Conservation (phyloP, 2,113 vertebrate genomes). For the Mustela lutreola region DNA sequence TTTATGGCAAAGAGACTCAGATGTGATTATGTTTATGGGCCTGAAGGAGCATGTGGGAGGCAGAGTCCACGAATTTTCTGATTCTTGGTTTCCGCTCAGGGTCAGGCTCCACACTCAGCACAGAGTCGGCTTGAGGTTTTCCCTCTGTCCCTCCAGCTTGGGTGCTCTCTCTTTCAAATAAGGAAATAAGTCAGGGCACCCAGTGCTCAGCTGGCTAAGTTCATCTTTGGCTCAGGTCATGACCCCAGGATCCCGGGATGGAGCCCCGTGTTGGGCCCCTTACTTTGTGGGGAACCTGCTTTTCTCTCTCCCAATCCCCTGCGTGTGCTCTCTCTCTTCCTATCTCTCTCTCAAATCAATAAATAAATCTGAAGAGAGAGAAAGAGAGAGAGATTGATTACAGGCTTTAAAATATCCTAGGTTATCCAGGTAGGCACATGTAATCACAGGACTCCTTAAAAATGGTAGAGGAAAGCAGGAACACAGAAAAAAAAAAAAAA, state of each 20-base stretch:
- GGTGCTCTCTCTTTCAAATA: neutral
- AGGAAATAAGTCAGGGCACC: neutral
- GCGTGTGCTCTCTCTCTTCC: neutral
- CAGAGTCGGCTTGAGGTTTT: neutral
- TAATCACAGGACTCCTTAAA: neutral
- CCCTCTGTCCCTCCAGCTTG: neutral
- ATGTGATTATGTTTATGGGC: neutral
- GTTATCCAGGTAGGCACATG: neutral
- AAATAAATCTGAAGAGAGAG: neutral
- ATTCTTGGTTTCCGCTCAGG: neutral
- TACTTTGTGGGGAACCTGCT: too few relatives aligned
- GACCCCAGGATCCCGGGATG: too few relatives aligned
- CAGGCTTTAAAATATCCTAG: neutral
- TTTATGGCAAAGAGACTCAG: neutral
- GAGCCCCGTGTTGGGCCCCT: too few relatives aligned
- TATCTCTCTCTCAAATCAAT: neutral
- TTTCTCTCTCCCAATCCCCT: too few relatives aligned
- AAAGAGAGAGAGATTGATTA: neutral
- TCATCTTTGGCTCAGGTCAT: too few relatives aligned
- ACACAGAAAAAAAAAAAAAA: neutral
- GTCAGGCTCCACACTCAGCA: neutral
- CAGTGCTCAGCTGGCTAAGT: too few relatives aligned
- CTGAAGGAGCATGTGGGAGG: neutral
- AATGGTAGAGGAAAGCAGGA: neutral
- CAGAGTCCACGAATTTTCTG: neutral